Conservation (phyloP, 2,113 vertebrate species). For the Chrysochloris asiatica region DNA sequence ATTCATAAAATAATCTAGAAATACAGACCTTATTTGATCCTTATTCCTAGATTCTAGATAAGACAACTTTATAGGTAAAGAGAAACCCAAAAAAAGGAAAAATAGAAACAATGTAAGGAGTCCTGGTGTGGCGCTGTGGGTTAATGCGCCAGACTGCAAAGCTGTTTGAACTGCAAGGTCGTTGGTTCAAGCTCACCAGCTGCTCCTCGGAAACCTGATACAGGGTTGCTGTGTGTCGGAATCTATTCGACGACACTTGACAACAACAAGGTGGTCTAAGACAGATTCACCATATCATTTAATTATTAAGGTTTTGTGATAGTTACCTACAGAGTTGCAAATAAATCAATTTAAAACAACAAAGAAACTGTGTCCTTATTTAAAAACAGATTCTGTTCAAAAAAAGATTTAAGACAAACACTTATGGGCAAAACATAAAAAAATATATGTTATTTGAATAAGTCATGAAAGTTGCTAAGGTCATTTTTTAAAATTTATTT, state of each 20-base stretch:
- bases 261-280: neutral
- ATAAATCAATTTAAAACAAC: neutral
- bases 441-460: neutral
- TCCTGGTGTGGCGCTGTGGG: no score
- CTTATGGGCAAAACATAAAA: neutral
- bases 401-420: neutral
- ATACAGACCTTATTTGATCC: neutral
- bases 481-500: neutral
- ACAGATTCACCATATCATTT: neutral
- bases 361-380: neutral
- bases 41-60: neutral
- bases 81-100: neutral
- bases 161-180: no score
- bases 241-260: no score
- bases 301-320: neutral
- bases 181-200: no score
- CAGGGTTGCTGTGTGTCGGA: no score
- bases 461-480: neutral
- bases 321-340: neutral
- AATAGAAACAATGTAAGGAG: neutral
- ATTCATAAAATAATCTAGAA: neutral
- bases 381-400: neutral
- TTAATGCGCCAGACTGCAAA: no score
- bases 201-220: no score
- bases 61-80: neutral